Conservation (phyloP, 2,113 vertebrate genomes). For the Chascanopsetta lugubris region DNA sequence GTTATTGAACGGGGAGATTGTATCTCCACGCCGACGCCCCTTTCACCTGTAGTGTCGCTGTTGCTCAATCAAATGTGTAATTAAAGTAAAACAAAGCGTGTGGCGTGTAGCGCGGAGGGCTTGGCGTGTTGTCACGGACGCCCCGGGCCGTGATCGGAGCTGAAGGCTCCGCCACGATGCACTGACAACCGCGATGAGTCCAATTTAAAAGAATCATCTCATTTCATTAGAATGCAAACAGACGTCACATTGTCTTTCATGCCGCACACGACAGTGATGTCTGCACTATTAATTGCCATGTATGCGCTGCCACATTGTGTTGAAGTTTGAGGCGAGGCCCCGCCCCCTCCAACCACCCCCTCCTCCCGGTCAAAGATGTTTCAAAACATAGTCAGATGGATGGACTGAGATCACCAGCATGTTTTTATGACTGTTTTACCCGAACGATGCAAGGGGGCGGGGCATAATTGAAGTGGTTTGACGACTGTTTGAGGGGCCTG, state of each 20-base stretch:
- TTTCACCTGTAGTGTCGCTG: conserved; percentile 25
- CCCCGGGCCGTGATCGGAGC: conserved; percentile 22
- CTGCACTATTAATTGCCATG: conserved; percentile 48
- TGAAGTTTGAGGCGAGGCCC: conserved; percentile 32
- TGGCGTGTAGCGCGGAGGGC: background rate
- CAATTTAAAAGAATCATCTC: conserved; percentile 21
- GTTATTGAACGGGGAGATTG: conserved; percentile 24
- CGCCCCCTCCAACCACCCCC: conserved; percentile 26
- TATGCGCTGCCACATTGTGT: conserved; percentile 47
- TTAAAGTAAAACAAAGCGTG: conserved; percentile 44
- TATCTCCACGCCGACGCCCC: conserved; percentile 5
- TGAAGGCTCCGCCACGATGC: conserved; percentile 10
- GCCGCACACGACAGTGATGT: conserved; percentile 47
- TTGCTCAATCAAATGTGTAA: conserved; percentile 48
- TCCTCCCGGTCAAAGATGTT: conserved; percentile 27
- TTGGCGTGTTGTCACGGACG: conserved; percentile 19
- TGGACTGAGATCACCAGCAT: conserved; percentile 5
- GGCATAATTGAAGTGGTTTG: conserved; percentile 54
- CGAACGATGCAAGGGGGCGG: conserved; percentile 44
- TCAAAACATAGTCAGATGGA: conserved; percentile 1
- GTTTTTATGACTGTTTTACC: conserved; percentile 44
- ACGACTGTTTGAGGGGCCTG: conserved; percentile 65
- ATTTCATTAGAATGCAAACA: conserved; percentile 46
- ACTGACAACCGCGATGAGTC: conserved; percentile 42
- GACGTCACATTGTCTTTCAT: conserved; percentile 57